Percentiles rank a stretch among this genome's conserved stretches.
Evolutionary conservation across 2,888 invertebrate species (phyloP).

Genomic region (Sylvicola fuscatus): DNA sequence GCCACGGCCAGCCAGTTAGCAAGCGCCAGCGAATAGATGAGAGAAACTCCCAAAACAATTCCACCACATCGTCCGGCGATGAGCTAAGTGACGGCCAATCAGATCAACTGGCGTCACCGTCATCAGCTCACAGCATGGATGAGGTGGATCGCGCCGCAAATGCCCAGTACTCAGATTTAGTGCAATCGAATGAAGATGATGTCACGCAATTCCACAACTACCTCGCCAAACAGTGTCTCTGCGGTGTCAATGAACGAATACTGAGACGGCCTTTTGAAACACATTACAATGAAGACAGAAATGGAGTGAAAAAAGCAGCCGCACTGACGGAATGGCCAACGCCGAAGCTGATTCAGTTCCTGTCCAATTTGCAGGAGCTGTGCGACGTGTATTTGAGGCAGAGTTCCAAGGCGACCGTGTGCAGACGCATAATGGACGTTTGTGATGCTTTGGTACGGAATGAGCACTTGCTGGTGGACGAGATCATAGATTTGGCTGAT

Average conservation of each 20-base stretch:
- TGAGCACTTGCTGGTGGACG: conserved; percentile 65
- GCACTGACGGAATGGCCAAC: conserved; percentile 40
- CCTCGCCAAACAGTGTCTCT: conserved; percentile 57
- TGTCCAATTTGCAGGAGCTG: conserved; percentile 64
- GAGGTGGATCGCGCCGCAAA: too few relatives aligned
- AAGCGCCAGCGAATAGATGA: conserved; percentile 55
- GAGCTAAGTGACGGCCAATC: too few relatives aligned
- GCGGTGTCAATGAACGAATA: conserved; percentile 49
- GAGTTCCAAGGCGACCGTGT: conserved; percentile 61
- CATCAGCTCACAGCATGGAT: too few relatives aligned
- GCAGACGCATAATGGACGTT: conserved; percentile 56
- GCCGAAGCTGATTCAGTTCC: conserved; percentile 50
- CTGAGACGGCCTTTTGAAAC: conserved; percentile 51
- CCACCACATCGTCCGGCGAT: too few relatives aligned
- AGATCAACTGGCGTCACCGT: too few relatives aligned
- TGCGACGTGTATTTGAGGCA: conserved; percentile 73
- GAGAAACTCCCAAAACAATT: too few relatives aligned
- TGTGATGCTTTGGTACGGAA: conserved; percentile 62
- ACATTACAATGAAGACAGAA: conserved; percentile 27
- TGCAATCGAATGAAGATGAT: conserved; percentile 11
- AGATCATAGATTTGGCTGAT: conserved; percentile 59
- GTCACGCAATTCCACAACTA: conserved; percentile 24
- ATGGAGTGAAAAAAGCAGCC: conserved; percentile 29
- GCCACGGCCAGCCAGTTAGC: conserved; percentile 57
- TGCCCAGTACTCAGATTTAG: too few relatives aligned